A percentile compares a stretch with the other conserved stretches of the same genome.
Evolutionary conservation across 2,113 vertebrate species (phyloP).

Genomic region (Orycteropus afer): DNA sequence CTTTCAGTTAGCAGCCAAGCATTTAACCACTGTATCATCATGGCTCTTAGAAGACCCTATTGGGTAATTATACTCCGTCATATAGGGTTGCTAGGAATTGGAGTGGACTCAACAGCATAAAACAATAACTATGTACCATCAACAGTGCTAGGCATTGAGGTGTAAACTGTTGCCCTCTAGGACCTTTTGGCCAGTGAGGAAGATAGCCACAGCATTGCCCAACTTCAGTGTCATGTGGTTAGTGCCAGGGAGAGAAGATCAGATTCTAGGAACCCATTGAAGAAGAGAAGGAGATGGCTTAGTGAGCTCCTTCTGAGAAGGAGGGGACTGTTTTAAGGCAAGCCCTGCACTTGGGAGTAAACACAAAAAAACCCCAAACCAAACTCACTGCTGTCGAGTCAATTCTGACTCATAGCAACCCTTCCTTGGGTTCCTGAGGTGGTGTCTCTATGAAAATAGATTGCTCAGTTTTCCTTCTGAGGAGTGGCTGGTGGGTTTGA

Average conservation of each 20-base stretch:
- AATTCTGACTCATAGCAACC: no score
- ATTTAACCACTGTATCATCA: not conserved
- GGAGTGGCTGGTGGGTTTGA: no score
- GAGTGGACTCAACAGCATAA: not conserved
- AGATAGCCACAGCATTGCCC: not conserved
- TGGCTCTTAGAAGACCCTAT: not conserved
- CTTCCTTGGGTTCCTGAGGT: no score
- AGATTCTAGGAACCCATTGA: conserved; percentile 12
- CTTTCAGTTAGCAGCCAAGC: not conserved
- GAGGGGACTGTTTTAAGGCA: not conserved
- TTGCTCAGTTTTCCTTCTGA: no score
- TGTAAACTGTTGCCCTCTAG: not conserved
- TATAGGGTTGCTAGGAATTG: not conserved
- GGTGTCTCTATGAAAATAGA: no score
- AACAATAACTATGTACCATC: not conserved
- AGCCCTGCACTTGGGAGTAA: not conserved
- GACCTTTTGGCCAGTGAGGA: not conserved
- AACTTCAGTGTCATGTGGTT: not conserved
- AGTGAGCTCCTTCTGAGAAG: not conserved
- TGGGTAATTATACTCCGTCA: not conserved
- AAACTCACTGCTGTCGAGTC: no score
- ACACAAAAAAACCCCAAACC: no score
- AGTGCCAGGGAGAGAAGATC: not conserved
- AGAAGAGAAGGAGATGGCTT: not conserved
- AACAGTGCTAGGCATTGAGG: not conserved